Evolutionary conservation across 2,888 invertebrate genomes (phyloP).

Genomic region (Bembecia ichneumoniformis): DNA sequence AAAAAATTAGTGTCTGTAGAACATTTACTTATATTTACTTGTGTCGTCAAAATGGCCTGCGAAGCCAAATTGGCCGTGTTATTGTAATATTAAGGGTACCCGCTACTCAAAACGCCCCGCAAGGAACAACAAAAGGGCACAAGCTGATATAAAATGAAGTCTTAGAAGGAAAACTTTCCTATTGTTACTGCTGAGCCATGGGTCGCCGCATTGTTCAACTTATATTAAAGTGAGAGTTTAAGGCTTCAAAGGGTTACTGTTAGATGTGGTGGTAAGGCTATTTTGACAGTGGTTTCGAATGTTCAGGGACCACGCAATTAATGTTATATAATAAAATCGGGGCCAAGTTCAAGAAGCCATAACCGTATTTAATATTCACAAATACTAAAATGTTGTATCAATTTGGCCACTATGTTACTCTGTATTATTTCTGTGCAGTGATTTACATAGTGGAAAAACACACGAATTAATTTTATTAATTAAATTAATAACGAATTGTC

Average conservation of each 20-base stretch:
- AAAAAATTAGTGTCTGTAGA: no score
- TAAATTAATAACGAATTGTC: no score
- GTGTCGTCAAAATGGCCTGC: not conserved
- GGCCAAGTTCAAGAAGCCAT: no score
- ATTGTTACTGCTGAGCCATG: slow-evolving; percentile 55
- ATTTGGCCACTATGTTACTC: no score
- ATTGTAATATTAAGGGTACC: slow-evolving; percentile 37
- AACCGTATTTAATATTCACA: no score
- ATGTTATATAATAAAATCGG: slow-evolving; percentile 5
- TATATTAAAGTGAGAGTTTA: slow-evolving; percentile 62
- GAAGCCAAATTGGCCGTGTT: slow-evolving; percentile 35
- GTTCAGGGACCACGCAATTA: slow-evolving; percentile 25
- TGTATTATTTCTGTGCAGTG: no score
- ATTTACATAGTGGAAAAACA: no score
- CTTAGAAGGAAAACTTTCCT: slow-evolving; percentile 60
- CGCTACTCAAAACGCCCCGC: slow-evolving; percentile 21
- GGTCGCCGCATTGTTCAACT: slow-evolving; percentile 59
- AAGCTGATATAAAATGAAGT: slow-evolving; percentile 50
- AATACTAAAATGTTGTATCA: no score
- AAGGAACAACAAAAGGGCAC: slow-evolving; percentile 28
- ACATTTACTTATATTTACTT: not conserved
- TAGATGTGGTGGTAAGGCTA: slow-evolving; percentile 30
- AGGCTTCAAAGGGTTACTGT: slow-evolving; percentile 61
- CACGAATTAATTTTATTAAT: no score
- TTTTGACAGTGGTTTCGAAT: slow-evolving; percentile 26